Conservation (phyloP, 2,888 invertebrate species). For the Apamea sordens region DNA sequence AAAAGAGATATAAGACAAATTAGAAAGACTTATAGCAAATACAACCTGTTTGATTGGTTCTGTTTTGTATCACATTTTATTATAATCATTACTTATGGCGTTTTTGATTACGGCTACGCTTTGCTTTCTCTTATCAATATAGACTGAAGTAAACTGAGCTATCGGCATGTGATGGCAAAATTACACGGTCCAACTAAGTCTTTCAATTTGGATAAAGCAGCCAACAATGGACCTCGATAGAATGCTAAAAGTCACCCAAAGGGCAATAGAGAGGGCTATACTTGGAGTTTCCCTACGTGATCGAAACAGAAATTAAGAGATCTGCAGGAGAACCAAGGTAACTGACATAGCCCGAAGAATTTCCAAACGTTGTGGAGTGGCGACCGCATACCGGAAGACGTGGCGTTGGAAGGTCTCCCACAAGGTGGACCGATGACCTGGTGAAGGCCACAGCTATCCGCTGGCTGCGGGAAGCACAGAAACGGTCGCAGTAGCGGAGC, state of each 20-base stretch:
- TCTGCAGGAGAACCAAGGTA: neutral
- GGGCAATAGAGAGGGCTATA: neutral
- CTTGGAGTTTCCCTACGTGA: neutral
- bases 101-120: neutral
- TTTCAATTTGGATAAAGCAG: neutral
- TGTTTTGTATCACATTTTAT: slow-evolving; percentile 28
- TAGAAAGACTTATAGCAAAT: slow-evolving; percentile 38
- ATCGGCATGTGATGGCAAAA: neutral
- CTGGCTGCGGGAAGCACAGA: neutral
- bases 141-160: neutral
- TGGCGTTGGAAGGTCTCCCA: neutral
- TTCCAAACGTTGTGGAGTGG: neutral
- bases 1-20: slow-evolving; percentile 8
- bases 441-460: neutral
- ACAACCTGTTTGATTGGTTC: slow-evolving; percentile 42
- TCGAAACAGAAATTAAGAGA: neutral
- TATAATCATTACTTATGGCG: neutral
- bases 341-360: neutral
- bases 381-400: neutral
- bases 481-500: neutral
- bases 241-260: neutral
- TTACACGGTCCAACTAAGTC: neutral
- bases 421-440: neutral
- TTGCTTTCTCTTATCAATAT: neutral
- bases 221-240: neutral